Evolutionary conservation across 2,797 vertebrate species (phyloP), one percentile per base, ranked within the genome.

Genomic region (Oryzias sinensis): DNA sequence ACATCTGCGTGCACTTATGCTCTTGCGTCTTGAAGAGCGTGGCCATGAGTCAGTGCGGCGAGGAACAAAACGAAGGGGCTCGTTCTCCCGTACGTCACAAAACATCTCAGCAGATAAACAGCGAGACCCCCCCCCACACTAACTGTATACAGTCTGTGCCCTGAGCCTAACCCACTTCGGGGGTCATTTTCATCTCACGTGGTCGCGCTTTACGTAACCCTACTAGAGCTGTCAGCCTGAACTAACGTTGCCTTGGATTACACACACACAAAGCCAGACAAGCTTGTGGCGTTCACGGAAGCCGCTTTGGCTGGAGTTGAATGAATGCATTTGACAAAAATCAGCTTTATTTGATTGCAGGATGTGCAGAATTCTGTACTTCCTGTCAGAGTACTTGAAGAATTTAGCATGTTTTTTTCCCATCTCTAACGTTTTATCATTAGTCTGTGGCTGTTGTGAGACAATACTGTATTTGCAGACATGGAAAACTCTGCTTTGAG

Each of bases 201-300:
- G 86, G 65, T 71, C 51, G 49, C 49, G 63, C 62, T 83, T 87
- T 87, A 87, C 71, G 43, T 84, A 84, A 88, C 72, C 54, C 66
- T 27, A 65, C 59, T 62, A 61, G 56, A n/a, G 71, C 68, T 56
- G 70, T 77, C 68, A 57, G 70, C 62, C 49, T 65, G 66, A 71
- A 65, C 43, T 59, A 54, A 22, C 1, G 55, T 8, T 68, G 79
- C 43, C 59, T 78, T 47, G 52, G 67, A 78, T 80, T 70, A 74
- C 61, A 62, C 64, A 53, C 42, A 53, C 42, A 43, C 59, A 16
- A n/a, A n/a, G 55, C 18, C 5, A 43, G 49, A 44, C 5, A 17
- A 48, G 52, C 24, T 47, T 44, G 56, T 61, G 25, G 3, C 44
- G 49, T 22, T 3, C 27, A 17, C 53, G 27, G 45, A 56, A 17